Base-by-base conservation (phyloP, 2,888 invertebrate species). In the Geophilus truncorum region DNA sequence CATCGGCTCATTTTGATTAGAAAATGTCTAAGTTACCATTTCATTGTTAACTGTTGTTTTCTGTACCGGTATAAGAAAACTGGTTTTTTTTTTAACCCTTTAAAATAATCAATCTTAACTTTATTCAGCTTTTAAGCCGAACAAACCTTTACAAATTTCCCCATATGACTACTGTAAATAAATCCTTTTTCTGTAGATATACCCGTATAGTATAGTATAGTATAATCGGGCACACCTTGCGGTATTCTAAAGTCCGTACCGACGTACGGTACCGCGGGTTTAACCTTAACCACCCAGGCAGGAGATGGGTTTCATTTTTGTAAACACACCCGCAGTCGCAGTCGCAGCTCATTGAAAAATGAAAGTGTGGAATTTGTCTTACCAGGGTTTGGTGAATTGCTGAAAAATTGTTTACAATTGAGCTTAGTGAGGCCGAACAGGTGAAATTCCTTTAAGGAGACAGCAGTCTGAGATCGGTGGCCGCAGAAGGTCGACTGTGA, bases 401-500 rank as follows among this genome's bases (percentile, higher is more conserved):
- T 23, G 23, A 28, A 10, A 70, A 28, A 70, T 15, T 70, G 70
- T 70, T 70, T 70, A 70, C 70, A 70, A 70, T 70, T 70, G 70
- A 70, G 70, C 28, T 70, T 70, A 70, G 70, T 70, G 25, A 70
- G 70, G 28, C 70, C 70, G 70, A 70, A 70, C 70, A 70, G 70
- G 70, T 70, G 70, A 70, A 70, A 70, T 70, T 70, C 70, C 70
- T 70, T 70, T 70, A 70, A 70, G 70, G 70, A 70, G 70, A 70
- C 70, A 70, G 28, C 70, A 70, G 70, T 70, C 70, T 70, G 70
- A 70, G 70, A 70, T 70, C 70, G 70, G 70, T 70, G 70, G 70
- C 70, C 70, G 70, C 70, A 70, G 70, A 70, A 70, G 70, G 70
- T 70, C 70, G 70, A 25, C 70, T 70, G 70, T 70, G 70, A 70